Base-by-base conservation (phyloP, 2,888 invertebrate species). In the Belgica antarctica region DNA sequence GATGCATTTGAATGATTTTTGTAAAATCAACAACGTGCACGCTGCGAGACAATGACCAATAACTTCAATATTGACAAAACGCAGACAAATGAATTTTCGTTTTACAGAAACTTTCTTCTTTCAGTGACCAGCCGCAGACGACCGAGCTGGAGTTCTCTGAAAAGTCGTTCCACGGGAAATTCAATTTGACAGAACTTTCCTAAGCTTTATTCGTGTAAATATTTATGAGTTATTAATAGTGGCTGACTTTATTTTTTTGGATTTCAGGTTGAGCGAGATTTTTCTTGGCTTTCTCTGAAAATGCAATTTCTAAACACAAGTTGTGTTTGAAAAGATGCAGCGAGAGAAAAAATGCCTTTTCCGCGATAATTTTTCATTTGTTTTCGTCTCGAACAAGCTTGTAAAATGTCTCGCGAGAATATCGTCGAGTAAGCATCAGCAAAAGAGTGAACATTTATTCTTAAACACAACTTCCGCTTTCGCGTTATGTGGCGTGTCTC, bases 141-240 rank as follows among this genome's bases (percentile, higher is more conserved):
- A 52, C 17, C 7, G 7, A 17, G 7, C 17, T 52, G 17, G 12
- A 52, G 12, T 22, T 22, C 17, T 22, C 52, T 17, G 17, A 19
- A 10, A 2, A 52, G 22, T 52, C 22, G 22, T 52, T n/a, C n/a
- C 52, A 52, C n/a, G 8, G 22, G 52, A 52, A 7, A 52, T 22
- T 52, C 52, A 17, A 52, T 19, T 52, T 7, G 19, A n/a, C 52
- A 3, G 52, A 41, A n/a, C 31, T 41, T 41, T 41, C 15, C 41
- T 52, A 22, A 19, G 17, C 34, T 4, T 27, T 62, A 7, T 31
- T 34, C 5, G 19, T 31, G 62, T 62, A 62, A 62, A 62, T 62
- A 62, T 62, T 62, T 62, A 62, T 34, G 62, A 19, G 25, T 59
- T 59, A 25, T 59, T 59, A 59, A 59, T 59, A 59, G 59, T 41